Percentiles rank a stretch among this genome's conserved stretches.
Conservation (phyloP, 2,797 vertebrate species). For the Gymnothorax reevesii region DNA sequence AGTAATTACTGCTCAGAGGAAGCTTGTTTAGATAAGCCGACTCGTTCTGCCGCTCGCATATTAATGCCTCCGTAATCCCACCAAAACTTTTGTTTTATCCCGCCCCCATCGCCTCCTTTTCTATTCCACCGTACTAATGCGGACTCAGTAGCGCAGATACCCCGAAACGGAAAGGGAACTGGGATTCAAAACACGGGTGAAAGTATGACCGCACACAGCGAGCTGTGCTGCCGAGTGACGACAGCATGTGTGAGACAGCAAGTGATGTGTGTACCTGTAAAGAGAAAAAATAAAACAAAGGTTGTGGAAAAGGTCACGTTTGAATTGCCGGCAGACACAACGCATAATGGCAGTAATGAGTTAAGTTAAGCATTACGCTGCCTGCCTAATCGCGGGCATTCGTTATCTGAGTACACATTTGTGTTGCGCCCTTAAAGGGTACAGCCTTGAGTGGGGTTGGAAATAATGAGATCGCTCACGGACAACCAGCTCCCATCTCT, state of each 20-base stretch:
- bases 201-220: no score
- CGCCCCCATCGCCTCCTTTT: neutral
- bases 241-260: neutral
- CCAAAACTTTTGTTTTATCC: slow-evolving; percentile 1
- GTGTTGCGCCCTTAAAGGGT: neutral
- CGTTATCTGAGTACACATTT: neutral
- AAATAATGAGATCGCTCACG: neutral
- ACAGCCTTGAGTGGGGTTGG: neutral
- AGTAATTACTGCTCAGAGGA: slow-evolving; percentile 18
- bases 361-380: neutral
- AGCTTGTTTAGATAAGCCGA: slow-evolving; percentile 7
- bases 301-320: neutral
- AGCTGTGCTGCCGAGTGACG: no score
- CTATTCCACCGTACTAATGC: neutral
- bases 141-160: neutral
- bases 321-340: neutral
- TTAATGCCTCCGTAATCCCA: slow-evolving; percentile 17
- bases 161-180: neutral
- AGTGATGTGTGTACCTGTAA: neutral
- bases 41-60: neutral
- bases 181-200: neutral
- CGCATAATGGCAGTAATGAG: neutral
- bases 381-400: neutral
- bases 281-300: neutral
- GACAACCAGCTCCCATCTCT: neutral